Evolutionary conservation across 2,113 vertebrate genomes (phyloP).

Genomic region (Pandion haliaetus): DNA sequence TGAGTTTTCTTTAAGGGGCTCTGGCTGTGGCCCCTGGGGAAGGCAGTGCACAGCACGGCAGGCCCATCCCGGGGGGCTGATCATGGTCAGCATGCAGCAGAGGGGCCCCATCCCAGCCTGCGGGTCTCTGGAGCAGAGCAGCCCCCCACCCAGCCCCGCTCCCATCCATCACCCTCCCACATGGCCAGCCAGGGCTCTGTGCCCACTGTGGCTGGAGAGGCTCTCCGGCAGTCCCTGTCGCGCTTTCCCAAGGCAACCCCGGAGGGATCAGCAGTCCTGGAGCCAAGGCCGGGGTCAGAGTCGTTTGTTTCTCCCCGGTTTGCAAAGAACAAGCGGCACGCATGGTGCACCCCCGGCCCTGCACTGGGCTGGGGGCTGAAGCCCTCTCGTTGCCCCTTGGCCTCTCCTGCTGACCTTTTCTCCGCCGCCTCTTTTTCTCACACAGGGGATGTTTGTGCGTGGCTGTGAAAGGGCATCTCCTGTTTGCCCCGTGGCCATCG

Average conservation of each 20-base stretch:
- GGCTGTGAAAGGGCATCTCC: neutral
- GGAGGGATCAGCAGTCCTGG: neutral
- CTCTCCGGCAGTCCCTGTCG: fast-evolving
- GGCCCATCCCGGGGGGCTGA: neutral
- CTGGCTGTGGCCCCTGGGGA: neutral
- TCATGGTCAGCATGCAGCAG: neutral
- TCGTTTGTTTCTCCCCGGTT: neutral
- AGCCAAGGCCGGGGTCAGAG: neutral
- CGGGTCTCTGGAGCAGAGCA: fast-evolving
- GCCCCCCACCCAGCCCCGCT: neutral
- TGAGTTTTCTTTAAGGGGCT: neutral
- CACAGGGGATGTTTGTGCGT: neutral
- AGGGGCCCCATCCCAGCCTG: neutral
- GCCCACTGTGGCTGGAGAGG: neutral
- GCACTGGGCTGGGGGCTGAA: neutral
- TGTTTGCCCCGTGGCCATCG: fast-evolving
- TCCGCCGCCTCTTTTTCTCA: neutral
- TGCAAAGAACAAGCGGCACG: neutral
- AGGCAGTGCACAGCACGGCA: fast-evolving
- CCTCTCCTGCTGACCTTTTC: neutral
- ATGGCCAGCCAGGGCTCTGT: fast-evolving
- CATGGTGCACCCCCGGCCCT: fast-evolving
- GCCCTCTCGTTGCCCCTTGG: neutral
- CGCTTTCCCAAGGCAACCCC: neutral
- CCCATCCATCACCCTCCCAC: too few relatives aligned